A percentile compares a stretch with the other conserved stretches of the same genome.
These are phyloP conservation scores for Ctenochaetus hawaiiensis DNA, from an alignment of 2,797 vertebrate genomes.

Conservation along the genomic window DNA sequence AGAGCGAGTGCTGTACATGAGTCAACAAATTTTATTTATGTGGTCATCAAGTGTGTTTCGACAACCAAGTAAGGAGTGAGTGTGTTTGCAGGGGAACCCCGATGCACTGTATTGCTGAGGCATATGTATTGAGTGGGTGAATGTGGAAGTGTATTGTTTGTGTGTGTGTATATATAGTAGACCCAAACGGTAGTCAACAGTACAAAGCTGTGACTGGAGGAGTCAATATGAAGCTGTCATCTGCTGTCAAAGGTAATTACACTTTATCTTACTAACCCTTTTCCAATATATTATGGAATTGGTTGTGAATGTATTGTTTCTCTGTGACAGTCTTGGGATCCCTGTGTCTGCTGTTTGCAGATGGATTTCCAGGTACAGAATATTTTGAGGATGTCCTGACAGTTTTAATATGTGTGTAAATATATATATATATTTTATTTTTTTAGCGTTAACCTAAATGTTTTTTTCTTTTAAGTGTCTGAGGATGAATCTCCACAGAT, in stretches of 20 bases:
- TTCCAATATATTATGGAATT: not conserved
- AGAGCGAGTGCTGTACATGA: slow-evolving; percentile 1
- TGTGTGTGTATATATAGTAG: slow-evolving; percentile 39
- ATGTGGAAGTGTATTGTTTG: slow-evolving; percentile 59
- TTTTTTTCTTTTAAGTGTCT: slow-evolving; percentile 42
- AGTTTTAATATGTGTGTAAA: not conserved
- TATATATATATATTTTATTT: too few species aligned
- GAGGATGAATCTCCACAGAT: slow-evolving; percentile 65
- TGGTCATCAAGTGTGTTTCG: not conserved
- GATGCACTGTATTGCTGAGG: not conserved
- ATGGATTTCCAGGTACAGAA: slow-evolving; percentile 70
- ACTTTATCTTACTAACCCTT: not conserved
- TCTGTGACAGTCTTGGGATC: slow-evolving; percentile 59
- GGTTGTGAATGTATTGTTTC: slow-evolving; percentile 21
- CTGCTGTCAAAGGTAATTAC: slow-evolving; percentile 66
- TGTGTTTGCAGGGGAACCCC: slow-evolving; percentile 52
- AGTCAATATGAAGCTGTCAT: slow-evolving; percentile 61
- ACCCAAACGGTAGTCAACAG: not conserved
- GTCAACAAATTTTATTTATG: slow-evolving; percentile 19
- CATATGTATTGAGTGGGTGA: slow-evolving; percentile 4
- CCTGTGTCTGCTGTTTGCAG: slow-evolving; percentile 53
- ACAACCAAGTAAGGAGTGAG: not conserved
- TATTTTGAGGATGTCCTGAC: not conserved
- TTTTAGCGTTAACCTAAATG: slow-evolving; percentile 6
- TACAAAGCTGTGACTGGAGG: slow-evolving; percentile 2